Base-by-base conservation (phyloP, 92 coral and sea anemone genomes). In the Paramuricea clavata region DNA sequence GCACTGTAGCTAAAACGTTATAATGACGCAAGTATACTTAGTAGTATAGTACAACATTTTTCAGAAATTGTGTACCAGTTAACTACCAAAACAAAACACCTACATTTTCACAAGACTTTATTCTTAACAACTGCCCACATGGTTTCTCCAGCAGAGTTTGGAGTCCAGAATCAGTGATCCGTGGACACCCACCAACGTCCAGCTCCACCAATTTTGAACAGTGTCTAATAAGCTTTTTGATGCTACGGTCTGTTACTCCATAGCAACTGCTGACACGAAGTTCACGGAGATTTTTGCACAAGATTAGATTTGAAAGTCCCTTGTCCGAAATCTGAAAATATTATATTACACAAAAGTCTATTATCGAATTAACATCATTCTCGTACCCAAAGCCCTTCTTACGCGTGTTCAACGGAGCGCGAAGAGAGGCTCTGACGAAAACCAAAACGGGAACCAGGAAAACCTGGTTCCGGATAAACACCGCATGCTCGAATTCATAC, bases 211-310 rank as follows among this genome's bases (percentile, higher is more conserved):
- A 75, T 22, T 69, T 39, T 17, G 50, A 43, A 28, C 93, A 87
- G 65, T 82, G 57, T 36, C 34, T 83, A 17, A 92, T 89, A 67
- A 94, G 52, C 35, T 81, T 50, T 76, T 35, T 74, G 0, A 94
- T 78, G 15, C 92, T 85, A 80, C 74, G 75, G 88, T 94, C 95
- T 68, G 98, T 85, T 25, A 94, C 92, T 50, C 98, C 98, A 90
- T 94, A 94, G 42, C 93, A 92, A 59, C 95, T 92, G 49, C 98
- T 94, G 56, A 94, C 95, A 88, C 86, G 82, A 28, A 94, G 82
- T 41, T 92, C 95, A 77, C 67, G 44, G 49, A 94, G 93, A 50
- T 86, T 88, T 71, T 69, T 52, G 62, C 95, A 94, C 39, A 78
- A 59, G 12, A 85, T 71, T 49, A 90, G 69, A 69, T 87, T 73